Conservation (phyloP, 2,113 vertebrate species). For the Triplophysa rosa region DNA sequence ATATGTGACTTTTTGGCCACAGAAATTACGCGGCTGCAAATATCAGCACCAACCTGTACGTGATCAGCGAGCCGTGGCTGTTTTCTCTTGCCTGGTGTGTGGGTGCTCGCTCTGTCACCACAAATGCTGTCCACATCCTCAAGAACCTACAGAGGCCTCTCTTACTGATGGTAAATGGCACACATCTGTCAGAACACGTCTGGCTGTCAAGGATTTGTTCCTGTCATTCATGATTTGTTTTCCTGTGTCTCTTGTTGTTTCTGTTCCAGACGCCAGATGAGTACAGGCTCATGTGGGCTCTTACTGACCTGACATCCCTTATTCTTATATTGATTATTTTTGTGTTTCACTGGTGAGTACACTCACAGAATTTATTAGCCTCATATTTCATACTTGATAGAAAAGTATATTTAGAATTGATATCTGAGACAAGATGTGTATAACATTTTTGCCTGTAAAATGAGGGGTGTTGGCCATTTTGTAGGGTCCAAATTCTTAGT, state of each 20-base stretch:
- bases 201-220: not conserved
- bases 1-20: slow-evolving; percentile 15
- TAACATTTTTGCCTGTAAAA: no score
- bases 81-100: slow-evolving; percentile 89
- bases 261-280: slow-evolving; percentile 76
- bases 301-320: slow-evolving; percentile 76
- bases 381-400: no score
- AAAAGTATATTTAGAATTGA: no score
- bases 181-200: not conserved
- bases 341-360: slow-evolving; percentile 83
- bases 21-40: slow-evolving; percentile 81
- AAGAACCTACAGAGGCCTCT: slow-evolving; percentile 72
- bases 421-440: no score
- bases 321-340: slow-evolving; percentile 77
- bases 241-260: not conserved
- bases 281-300: slow-evolving; percentile 81
- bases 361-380: not conserved
- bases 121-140: slow-evolving; percentile 78
- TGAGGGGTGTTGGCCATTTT: no score
- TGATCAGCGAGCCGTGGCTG: slow-evolving; percentile 88
- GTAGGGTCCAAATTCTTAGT: no score
- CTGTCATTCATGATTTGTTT: not conserved
- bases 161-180: slow-evolving; percentile 84
- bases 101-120: slow-evolving; percentile 84
- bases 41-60: slow-evolving; percentile 86